A percentile compares a stretch with the other conserved stretches of the same genome.
These are phyloP conservation scores for Archocentrus centrarchus DNA, from an alignment of 2,113 vertebrate genomes.

Conservation along the genomic window DNA sequence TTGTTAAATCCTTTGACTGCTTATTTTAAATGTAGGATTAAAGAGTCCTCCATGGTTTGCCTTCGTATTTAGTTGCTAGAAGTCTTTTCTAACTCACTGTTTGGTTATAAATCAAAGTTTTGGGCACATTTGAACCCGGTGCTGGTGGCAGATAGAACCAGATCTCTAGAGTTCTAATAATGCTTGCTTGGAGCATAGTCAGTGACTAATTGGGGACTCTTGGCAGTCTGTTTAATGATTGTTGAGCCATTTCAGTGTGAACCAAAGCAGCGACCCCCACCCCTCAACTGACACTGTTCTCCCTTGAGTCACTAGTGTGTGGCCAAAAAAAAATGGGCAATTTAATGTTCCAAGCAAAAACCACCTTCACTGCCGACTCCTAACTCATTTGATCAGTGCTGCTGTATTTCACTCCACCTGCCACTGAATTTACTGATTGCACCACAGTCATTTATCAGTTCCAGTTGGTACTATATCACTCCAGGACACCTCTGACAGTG, in stretches of 20 bases:
- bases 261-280: background rate
- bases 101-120: too few relatives aligned
- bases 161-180: background rate
- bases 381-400: constrained; percentile 9
- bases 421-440: constrained; percentile 42
- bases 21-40: too few relatives aligned
- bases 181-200: background rate
- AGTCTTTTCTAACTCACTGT: too few relatives aligned
- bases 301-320: background rate
- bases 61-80: too few relatives aligned
- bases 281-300: background rate
- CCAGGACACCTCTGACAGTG: constrained; percentile 23
- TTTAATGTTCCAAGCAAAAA: constrained; percentile 9
- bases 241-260: background rate
- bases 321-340: background rate
- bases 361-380: constrained; percentile 10
- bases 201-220: background rate
- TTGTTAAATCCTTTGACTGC: too few relatives aligned
- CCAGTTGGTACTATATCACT: constrained; percentile 33
- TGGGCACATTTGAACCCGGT: background rate
- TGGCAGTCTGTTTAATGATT: constrained; percentile 6
- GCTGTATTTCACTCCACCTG: constrained; percentile 32
- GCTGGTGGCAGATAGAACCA: background rate
- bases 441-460: constrained; percentile 42
- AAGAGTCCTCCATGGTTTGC: too few relatives aligned